Percentiles rank a stretch among this genome's conserved stretches.
Evolutionary conservation across 2,888 invertebrate species (phyloP).

Genomic region (Halictus ligatus): DNA sequence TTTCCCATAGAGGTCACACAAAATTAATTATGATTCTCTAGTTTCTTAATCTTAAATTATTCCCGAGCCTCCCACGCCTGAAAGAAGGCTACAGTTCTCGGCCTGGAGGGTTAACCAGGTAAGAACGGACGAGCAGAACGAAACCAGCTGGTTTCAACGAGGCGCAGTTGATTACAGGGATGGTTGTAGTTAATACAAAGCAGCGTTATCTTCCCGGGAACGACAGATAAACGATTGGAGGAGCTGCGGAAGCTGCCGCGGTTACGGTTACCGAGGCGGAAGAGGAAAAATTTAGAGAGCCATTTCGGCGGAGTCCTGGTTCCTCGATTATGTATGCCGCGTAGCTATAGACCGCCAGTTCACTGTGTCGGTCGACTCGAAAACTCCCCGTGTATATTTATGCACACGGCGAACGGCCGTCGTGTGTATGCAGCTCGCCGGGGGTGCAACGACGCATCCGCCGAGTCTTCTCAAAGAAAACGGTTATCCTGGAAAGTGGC

Average conservation of each 20-base stretch:
- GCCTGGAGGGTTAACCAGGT: not conserved
- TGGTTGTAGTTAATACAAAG: conserved; percentile 4
- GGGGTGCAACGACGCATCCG: conserved; percentile 25
- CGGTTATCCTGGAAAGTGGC: conserved; percentile 55
- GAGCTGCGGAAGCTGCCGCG: conserved; percentile 7
- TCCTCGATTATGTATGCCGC: conserved; percentile 54
- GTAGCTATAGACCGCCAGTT: conserved; percentile 27
- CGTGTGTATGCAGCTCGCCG: conserved; percentile 35
- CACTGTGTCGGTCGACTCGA: conserved; percentile 25
- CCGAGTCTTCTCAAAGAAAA: conserved; percentile 58
- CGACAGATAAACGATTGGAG: not conserved
- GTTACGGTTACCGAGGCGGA: conserved; percentile 11
- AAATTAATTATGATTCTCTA: too few relatives aligned
- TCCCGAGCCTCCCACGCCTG: not conserved
- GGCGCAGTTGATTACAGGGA: not conserved
- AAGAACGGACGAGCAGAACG: not conserved
- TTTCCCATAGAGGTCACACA: too few relatives aligned
- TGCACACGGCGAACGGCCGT: conserved; percentile 22
- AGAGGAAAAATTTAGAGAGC: conserved; percentile 38
- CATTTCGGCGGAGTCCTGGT: conserved; percentile 6
- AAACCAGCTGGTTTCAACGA: not conserved
- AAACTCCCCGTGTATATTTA: conserved; percentile 52
- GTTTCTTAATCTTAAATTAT: too few relatives aligned
- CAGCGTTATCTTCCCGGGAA: not conserved
- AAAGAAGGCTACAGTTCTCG: too few relatives aligned